These are phyloP conservation scores for Pocota personata DNA, from an alignment of 2,888 invertebrate species.

Conservation along the genomic window DNA sequence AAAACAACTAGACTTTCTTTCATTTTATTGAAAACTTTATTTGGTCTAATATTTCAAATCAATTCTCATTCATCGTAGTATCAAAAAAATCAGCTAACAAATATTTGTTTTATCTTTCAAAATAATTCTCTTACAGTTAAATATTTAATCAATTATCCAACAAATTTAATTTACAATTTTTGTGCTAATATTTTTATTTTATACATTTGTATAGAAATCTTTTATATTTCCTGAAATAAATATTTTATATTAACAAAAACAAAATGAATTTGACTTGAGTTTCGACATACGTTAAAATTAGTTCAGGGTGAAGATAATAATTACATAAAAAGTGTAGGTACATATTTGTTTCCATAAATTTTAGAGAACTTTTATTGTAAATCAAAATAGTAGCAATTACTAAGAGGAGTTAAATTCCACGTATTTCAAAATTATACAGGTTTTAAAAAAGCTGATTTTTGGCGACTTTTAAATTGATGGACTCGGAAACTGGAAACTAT, in stretches of 20 bases:
- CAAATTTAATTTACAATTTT: conserved; percentile 52
- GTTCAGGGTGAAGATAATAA: neutral
- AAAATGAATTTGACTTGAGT: neutral
- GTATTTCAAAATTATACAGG: neutral
- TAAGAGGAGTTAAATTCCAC: neutral
- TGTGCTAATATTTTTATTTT: conserved; percentile 19
- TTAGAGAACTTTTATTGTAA: too few species aligned
- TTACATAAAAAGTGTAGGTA: too few species aligned
- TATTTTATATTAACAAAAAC: neutral
- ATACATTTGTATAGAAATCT: conserved; percentile 16
- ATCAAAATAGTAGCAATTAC: too few species aligned
- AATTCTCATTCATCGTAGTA: conserved; percentile 65
- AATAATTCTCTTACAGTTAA: conserved; percentile 40
- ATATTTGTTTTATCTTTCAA: conserved; percentile 31
- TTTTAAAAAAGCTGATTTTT: neutral
- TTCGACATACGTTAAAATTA: neutral
- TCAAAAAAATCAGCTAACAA: conserved; percentile 65
- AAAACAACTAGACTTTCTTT: neutral
- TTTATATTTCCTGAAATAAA: neutral
- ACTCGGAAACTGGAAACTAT: too few species aligned
- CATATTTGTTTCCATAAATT: too few species aligned
- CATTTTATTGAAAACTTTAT: conserved; percentile 62
- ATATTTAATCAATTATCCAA: conserved; percentile 32
- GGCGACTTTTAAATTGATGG: neutral
- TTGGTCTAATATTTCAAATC: conserved; percentile 66